These are phyloP conservation scores for Leptura quadrifasciata DNA, from an alignment of 2,888 invertebrate species.

Conservation along the genomic window DNA sequence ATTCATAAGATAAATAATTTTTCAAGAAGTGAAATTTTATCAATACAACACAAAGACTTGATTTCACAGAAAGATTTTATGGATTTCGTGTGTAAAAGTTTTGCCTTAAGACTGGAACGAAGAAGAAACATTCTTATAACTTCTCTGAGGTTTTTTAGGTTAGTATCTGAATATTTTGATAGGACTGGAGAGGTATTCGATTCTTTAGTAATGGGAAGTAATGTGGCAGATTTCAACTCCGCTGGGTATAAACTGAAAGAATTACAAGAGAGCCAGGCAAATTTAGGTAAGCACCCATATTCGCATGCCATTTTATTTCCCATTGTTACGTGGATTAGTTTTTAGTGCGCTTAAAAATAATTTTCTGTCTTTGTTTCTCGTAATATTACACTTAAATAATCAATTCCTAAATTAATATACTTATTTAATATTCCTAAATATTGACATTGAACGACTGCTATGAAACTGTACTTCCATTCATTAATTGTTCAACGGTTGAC, in stretches of 20 bases:
- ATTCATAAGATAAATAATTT: constrained; percentile 82
- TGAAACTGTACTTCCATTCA: too few relatives aligned
- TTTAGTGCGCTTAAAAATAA: too few relatives aligned
- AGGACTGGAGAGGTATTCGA: constrained; percentile 82
- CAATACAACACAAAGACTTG: constrained; percentile 77
- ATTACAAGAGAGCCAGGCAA: constrained; percentile 78
- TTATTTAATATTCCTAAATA: too few relatives aligned
- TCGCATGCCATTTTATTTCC: background rate
- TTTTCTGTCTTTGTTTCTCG: too few relatives aligned
- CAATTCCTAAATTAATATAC: too few relatives aligned
- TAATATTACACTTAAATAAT: too few relatives aligned
- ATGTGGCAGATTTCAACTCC: constrained; percentile 76
- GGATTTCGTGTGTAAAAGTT: constrained; percentile 87
- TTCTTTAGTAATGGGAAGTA: constrained; percentile 79
- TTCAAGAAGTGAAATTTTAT: constrained; percentile 72
- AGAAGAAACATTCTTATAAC: constrained; percentile 84
- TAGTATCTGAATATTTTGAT: constrained; percentile 84
- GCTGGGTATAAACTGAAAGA: constrained; percentile 77
- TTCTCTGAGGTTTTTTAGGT: constrained; percentile 84
- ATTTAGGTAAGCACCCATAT: constrained; percentile 76
- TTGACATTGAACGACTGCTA: too few relatives aligned
- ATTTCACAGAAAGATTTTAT: constrained; percentile 86
- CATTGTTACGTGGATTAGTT: too few relatives aligned
- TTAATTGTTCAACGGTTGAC: too few relatives aligned
- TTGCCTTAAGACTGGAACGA: constrained; percentile 82